These are phyloP conservation scores for Huso huso DNA, from an alignment of 2,797 vertebrate species.

Conservation along the genomic window DNA sequence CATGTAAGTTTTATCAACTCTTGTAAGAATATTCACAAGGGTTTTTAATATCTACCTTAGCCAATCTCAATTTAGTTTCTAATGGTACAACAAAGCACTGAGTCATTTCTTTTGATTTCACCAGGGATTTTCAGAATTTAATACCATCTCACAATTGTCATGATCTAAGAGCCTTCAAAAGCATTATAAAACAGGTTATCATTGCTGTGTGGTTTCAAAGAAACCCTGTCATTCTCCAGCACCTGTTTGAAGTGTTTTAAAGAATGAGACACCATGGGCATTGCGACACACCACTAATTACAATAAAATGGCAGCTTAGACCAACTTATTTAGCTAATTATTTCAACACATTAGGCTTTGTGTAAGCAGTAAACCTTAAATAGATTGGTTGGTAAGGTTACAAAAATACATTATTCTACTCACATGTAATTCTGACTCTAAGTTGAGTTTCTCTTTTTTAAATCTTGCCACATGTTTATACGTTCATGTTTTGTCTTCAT, in stretches of 20 bases:
- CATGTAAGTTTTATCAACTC: conserved; percentile 24
- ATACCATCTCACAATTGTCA: conserved; percentile 7
- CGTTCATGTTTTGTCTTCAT: too few relatives aligned
- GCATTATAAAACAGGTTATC: conserved; percentile 11
- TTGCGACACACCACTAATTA: conserved; percentile 9
- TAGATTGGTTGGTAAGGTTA: too few relatives aligned
- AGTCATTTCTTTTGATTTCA: conserved; percentile 18
- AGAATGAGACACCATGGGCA: neutral
- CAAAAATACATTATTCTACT: too few relatives aligned
- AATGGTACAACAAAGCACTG: conserved; percentile 20
- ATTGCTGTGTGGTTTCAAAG: conserved; percentile 12
- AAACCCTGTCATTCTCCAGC: neutral
- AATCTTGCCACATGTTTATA: too few relatives aligned
- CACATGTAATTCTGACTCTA: too few relatives aligned
- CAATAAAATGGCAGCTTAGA: neutral
- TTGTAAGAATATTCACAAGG: conserved; percentile 20
- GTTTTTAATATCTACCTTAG: conserved; percentile 17
- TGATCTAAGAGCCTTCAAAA: conserved; percentile 10
- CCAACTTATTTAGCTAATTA: too few relatives aligned
- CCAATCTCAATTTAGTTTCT: conserved; percentile 8
- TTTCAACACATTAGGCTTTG: too few relatives aligned
- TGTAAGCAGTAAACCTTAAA: too few relatives aligned
- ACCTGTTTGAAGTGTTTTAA: conserved; percentile 13
- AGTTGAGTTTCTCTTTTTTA: too few relatives aligned
- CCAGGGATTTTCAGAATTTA: conserved; percentile 17